Evolutionary conservation across 2,888 invertebrate species (phyloP), one percentile per base, ranked within the genome.

Genomic region (Mythimna loreyi): DNA sequence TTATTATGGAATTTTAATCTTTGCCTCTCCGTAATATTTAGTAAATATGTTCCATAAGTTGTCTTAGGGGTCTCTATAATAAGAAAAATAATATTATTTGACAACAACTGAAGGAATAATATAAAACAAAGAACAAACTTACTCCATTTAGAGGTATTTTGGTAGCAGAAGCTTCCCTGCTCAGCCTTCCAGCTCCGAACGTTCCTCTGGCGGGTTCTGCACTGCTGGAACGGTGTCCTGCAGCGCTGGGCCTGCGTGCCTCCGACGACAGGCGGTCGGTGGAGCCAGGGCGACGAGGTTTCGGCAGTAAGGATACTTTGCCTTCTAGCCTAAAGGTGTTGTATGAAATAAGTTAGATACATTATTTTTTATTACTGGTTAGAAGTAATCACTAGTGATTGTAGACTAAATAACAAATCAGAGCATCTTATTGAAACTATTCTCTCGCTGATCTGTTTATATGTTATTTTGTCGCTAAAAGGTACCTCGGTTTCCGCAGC

Each of bases 151-250:
- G 1, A 9, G 92, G 90, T 59, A 92, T 47, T 59, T 96, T 96
- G 2, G 93, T 90, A 57, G 92, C 93, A 1, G 94, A 94, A 5
- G 94, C 89, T 62, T 95, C 95, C 49, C 92, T 90, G 69, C 94
- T 94, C 11, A 91, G 85, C 19, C 93, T 83, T 1, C 68, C 84
- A 0, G 79, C 89, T 2, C 87, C 92, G n/a, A 92, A 85, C 0
- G 93, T 92, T 25, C 83, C 86, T 7, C 94, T 86, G 0, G 91
- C 86, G 0, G 94, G 91, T 40, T 96, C 95, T 0, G 94, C 94
- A 65, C 95, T 95, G 78, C 92, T 95, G 0, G 95, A 94, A 1
- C 96, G 90, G 21, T 87, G 87, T 0, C 92, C 91, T 0, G 88
- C 80, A 33, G 87, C 85, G 56, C 93, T 94, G 0, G 94, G 93